phyloP scores from a whole-genome alignment of 30 jellyfish, hydroid and myxozoan species.

The Cassiopea andromeda region DNA sequence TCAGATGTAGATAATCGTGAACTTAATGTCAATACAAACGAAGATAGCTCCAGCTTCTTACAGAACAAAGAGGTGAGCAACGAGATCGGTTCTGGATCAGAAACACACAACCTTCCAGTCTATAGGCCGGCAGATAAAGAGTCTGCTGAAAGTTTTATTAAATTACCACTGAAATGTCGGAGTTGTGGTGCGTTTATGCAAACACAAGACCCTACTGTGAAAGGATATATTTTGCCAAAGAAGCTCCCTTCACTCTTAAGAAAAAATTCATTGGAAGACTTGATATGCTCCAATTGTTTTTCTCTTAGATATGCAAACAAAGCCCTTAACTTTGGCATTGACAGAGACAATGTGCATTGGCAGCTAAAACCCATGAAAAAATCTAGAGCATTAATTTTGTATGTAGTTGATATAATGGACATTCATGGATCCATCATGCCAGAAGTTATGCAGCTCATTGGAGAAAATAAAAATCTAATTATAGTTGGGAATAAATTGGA shows the following conservation, averaged over 20 bases:
- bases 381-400: conserved; percentile 70
- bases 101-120: conserved; percentile 1
- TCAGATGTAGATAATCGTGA: background rate
- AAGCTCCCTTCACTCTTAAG: conserved; percentile 49
- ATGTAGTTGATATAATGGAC: conserved; percentile 86
- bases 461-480: conserved; percentile 61
- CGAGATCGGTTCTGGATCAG: background rate
- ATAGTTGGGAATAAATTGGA: conserved; percentile 89
- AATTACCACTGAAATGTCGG: conserved; percentile 76
- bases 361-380: conserved; percentile 64
- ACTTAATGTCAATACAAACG: background rate
- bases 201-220: conserved; percentile 37
- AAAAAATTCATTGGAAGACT: conserved; percentile 24
- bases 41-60: background rate
- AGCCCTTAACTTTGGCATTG: conserved; percentile 8
- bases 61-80: background rate
- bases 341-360: conserved; percentile 47
- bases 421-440: conserved; percentile 72
- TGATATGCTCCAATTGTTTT: conserved; percentile 74
- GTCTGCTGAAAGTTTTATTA: conserved; percentile 69
- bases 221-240: conserved; percentile 69
- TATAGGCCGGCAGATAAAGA: conserved; percentile 4
- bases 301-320: conserved; percentile 46
- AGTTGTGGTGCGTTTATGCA: conserved; percentile 88
- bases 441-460: conserved; percentile 65